These are phyloP conservation scores for Caenorhabditis macrosperma DNA, from an alignment of 2,888 invertebrate genomes.

Conservation along the genomic window DNA sequence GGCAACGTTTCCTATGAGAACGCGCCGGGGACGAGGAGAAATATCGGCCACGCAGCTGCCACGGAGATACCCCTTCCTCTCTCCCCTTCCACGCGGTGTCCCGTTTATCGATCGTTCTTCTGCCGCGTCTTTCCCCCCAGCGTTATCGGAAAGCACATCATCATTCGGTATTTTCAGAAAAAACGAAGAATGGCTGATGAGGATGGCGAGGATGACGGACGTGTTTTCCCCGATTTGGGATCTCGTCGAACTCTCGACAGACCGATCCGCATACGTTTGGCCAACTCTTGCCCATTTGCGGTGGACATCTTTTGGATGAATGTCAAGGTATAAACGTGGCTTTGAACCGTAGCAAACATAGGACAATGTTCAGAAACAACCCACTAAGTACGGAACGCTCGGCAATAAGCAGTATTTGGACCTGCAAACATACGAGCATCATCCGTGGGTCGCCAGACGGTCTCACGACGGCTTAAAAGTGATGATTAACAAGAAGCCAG, in stretches of 20 bases:
- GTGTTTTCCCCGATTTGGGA: constrained; percentile 30
- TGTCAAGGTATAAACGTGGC: not conserved
- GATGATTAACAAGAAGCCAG: constrained; percentile 14
- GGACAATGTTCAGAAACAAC: constrained; percentile 17
- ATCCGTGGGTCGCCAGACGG: constrained; percentile 47
- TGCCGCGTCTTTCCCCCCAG: not conserved
- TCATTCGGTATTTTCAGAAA: too few relatives aligned
- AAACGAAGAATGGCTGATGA: not conserved
- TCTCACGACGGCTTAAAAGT: constrained; percentile 28
- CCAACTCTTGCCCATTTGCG: constrained; percentile 10
- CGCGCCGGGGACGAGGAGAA: not conserved
- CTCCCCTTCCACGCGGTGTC: not conserved
- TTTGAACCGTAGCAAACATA: not conserved
- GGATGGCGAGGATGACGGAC: not conserved
- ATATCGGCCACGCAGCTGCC: constrained; percentile 7
- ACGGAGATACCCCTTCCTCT: not conserved
- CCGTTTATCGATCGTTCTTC: not conserved
- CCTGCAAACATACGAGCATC: constrained; percentile 36
- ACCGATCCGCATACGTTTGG: constrained; percentile 38
- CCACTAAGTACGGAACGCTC: constrained; percentile 39
- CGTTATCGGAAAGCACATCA: not conserved
- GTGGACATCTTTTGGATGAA: constrained; percentile 55
- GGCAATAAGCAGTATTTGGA: constrained; percentile 33
- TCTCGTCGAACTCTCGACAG: not conserved
- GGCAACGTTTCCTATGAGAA: not conserved